A percentile compares a stretch with the other conserved stretches of the same genome.
Conservation (phyloP, 2,888 invertebrate genomes). For the Drosophila mercatorum region DNA sequence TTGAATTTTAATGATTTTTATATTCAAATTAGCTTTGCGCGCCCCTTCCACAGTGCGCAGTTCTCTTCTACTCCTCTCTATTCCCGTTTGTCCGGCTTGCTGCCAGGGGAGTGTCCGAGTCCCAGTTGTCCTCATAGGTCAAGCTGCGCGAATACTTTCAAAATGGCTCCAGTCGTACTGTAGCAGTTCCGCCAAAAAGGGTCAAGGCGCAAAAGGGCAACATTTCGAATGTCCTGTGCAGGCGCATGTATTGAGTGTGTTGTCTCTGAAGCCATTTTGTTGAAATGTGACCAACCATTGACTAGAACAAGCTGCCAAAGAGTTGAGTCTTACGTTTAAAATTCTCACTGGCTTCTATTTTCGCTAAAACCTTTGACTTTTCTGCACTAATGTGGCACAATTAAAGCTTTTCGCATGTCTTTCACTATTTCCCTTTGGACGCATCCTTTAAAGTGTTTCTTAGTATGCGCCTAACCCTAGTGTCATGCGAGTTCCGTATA, state of each 20-base stretch:
- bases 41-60: slow-evolving; percentile 47
- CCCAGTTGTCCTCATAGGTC: slow-evolving; percentile 53
- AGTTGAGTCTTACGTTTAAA: no score
- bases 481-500: slow-evolving; percentile 26
- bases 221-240: slow-evolving; percentile 35
- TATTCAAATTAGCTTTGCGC: slow-evolving; percentile 76
- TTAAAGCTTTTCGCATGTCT: neutral
- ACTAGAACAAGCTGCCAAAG: neutral
- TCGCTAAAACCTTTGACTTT: slow-evolving; percentile 1
- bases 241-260: slow-evolving; percentile 57
- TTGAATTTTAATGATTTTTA: slow-evolving; percentile 81
- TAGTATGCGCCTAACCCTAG: slow-evolving; percentile 9
- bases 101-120: slow-evolving; percentile 62
- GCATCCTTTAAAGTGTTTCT: slow-evolving; percentile 4
- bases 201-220: slow-evolving; percentile 63
- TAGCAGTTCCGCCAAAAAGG: slow-evolving; percentile 52
- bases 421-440: neutral
- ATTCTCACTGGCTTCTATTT: neutral
- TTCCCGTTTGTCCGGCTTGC: slow-evolving; percentile 51
- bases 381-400: neutral
- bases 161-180: slow-evolving; percentile 65
- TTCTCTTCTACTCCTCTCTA: slow-evolving; percentile 8
- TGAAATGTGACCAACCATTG: slow-evolving; percentile 39
- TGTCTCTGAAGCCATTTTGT: slow-evolving; percentile 59
- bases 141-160: slow-evolving; percentile 62